Evolutionary conservation across 1,140 invertebrate genomes (phyloP), one percentile per base, ranked within the genome.

Genomic region (Neodiprion virginianus): DNA sequence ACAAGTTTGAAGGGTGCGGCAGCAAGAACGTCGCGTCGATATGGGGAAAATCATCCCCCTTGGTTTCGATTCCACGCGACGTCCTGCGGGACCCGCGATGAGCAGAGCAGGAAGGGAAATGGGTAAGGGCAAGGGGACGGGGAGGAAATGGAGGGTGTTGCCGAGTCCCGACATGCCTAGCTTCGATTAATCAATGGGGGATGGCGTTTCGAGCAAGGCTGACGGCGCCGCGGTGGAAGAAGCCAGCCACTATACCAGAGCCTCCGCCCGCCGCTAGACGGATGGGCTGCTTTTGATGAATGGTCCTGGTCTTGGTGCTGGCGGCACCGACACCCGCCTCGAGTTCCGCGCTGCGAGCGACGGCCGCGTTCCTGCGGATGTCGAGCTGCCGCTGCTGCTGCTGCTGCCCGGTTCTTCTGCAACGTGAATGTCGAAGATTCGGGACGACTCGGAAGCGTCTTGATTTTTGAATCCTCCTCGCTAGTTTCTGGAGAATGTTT

Each of bases 131-230:
- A 4, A 40, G 67, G 67, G 67, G 11, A 40, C 1, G 73, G 80
- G 79, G 78, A 85, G 85, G 81, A 87, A 86, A 87, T 86, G 74
- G 83, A 84, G 83, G 85, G 82, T 84, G 83, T 83, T 83, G 82
- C 80, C 79, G 76, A 86, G 82, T 84, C 81, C 73, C 81, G 80
- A 85, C 84, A 84, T 85, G 84, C 81, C 79, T 82, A 74, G 80
- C 79, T 81, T 83, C 85, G 83, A 87, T 85, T 86, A 85, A 86
- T 86, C 83, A 86, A 83, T 85, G 28, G 81, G 79, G 78, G 80
- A 86, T 84, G 83, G 78, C 80, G 80, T 82, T 84, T 84, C 78
- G 76, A n/a, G 50, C n/a, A 53, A 10, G 50, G 50, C 50, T 53
- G 50, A 53, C 50, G 50, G 50, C 50, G 50, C n/a, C 10, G 50